Conservation (phyloP, 2,888 invertebrate species). For the Nineta flava region DNA sequence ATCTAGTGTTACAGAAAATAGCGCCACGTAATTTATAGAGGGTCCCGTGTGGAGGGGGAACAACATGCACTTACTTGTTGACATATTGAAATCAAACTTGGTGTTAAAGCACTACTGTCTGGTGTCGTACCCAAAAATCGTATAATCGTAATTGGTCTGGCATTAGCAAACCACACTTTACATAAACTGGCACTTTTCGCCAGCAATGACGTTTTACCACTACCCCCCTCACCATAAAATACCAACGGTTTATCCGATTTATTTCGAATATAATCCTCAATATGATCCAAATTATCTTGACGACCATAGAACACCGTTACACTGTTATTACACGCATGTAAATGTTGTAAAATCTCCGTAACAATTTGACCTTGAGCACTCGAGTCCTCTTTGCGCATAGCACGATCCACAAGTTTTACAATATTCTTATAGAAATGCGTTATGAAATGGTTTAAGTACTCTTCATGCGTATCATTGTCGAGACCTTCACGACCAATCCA, state of each 20-base stretch:
- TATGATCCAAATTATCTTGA: constrained; percentile 66
- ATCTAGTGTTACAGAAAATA: too few species aligned
- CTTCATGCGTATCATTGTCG: constrained; percentile 80
- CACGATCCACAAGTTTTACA: constrained; percentile 78
- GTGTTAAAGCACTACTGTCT: constrained; percentile 87
- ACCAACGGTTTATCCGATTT: constrained; percentile 78
- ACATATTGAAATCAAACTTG: constrained; percentile 87
- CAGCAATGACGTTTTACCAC: constrained; percentile 91
- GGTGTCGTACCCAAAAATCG: constrained; percentile 94
- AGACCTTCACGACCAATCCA: constrained; percentile 95
- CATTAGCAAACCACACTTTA: constrained; percentile 54
- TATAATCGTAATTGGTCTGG: constrained; percentile 71
- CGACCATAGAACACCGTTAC: constrained; percentile 89
- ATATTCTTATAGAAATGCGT: constrained; percentile 89
- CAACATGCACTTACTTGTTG: constrained; percentile 81
- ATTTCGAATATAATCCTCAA: constrained; percentile 68
- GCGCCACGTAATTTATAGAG: too few species aligned
- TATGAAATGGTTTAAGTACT: constrained; percentile 87
- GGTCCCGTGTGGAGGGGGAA: too few species aligned
- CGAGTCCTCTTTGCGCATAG: constrained; percentile 91
- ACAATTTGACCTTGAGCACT: constrained; percentile 87
- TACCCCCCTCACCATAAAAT: constrained; percentile 89
- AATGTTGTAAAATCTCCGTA: constrained; percentile 85
- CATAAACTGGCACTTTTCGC: constrained; percentile 79
- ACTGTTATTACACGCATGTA: constrained; percentile 89